Conservation (phyloP, 1,140 invertebrate species). For the Megalonaias nervosa region DNA sequence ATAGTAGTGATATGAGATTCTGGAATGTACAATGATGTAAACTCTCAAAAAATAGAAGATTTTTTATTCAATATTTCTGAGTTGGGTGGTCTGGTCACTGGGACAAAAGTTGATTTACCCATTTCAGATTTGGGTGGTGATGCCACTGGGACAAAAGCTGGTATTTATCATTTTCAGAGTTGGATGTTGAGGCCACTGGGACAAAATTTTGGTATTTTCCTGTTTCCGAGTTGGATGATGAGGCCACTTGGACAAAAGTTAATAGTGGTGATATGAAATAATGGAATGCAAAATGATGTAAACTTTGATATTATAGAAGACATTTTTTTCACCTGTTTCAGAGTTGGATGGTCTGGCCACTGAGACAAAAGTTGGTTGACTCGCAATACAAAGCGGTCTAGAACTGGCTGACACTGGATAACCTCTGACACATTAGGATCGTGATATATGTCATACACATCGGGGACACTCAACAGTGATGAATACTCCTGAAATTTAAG, state of each 20-base stretch:
- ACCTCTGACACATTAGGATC: slow-evolving; percentile 87
- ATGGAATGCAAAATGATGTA: no score
- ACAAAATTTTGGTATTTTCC: no score
- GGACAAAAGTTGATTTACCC: slow-evolving; percentile 80
- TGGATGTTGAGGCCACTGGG: slow-evolving; percentile 56
- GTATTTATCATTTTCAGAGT: no score
- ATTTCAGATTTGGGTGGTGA: slow-evolving; percentile 79
- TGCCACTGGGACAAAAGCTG: slow-evolving; percentile 50
- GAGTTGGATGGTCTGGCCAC: slow-evolving; percentile 92
- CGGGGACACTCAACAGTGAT: background rate
- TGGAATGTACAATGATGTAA: no score
- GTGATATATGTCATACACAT: slow-evolving; percentile 85
- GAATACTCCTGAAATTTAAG: no score
- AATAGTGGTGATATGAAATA: no score
- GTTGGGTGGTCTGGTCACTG: slow-evolving; percentile 94
- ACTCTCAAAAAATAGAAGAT: no score
- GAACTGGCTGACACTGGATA: slow-evolving; percentile 79
- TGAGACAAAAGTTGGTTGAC: slow-evolving; percentile 82
- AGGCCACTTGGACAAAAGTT: slow-evolving; percentile 9
- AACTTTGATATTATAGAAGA: no score
- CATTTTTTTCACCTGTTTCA: slow-evolving; percentile 78
- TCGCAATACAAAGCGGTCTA: slow-evolving; percentile 77
- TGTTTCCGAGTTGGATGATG: background rate
- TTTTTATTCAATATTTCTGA: slow-evolving; percentile 78
- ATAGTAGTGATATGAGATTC: no score